Base-by-base conservation (phyloP, 2,888 invertebrate genomes). In the Trachelus stipa region DNA sequence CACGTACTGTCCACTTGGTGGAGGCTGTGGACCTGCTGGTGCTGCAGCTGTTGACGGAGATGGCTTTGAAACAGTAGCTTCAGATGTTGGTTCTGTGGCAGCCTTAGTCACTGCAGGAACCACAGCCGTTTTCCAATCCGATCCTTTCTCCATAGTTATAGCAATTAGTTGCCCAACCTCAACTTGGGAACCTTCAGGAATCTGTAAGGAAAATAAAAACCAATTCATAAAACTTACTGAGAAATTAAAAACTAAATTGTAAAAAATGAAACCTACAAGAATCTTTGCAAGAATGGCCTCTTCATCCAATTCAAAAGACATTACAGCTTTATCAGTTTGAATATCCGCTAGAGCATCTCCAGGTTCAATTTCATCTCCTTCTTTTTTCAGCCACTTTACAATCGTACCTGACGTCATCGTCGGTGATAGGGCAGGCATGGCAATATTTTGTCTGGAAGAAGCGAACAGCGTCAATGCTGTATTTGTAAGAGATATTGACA, bases 271-370 rank as follows among this genome's bases (percentile, higher is more conserved):
- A 76, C 83, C 76, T 87, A 94, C 93, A 85, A 94, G 86, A 85
- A 94, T 94, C 89, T 94, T 94, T 1, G 94, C 94, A 75, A 94
- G 86, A 74, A 93, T 91, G 15, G 93, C 94, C 82, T 94, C 94
- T 73, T 95, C 94, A 81, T 94, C 94, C 74, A 91, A 90, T 87
- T 95, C 94, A 85, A 94, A 92, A 11, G 93, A 91, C 87, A 95
- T 93, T 1, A 94, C 93, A 76, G 94, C 94, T 89, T 95, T 95
- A 86, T 95, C 94, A 1, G 94, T 95, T 88, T 95, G 94, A 83
- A 95, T 94, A 79, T 95, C 94, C 87, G 94, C 94, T 11, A 95
- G 84, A 6, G 94, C 92, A 89, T 95, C 95, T 15, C 95, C 95
- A 31, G 94, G 92, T 75, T 89, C 83, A 78, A 94, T 90, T 71